Conservation (phyloP, 2,797 vertebrate genomes). For the Manis crassicaudata region DNA sequence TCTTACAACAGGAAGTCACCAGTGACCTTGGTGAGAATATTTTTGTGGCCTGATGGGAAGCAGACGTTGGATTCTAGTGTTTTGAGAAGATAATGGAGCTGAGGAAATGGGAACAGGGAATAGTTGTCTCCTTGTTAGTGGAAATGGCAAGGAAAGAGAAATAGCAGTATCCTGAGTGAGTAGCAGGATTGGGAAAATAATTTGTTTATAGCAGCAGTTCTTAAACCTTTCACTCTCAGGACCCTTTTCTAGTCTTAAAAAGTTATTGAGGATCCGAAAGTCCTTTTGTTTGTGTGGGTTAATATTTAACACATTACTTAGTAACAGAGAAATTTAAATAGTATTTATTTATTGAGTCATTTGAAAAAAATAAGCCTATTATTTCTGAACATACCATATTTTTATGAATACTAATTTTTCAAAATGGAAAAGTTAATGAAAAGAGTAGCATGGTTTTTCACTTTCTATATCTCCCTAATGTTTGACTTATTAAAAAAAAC, state of each 20-base stretch:
- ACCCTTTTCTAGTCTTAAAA: conserved; percentile 19
- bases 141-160: conserved; percentile 20
- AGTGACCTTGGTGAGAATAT: not conserved
- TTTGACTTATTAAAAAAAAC: not conserved
- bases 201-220: not conserved
- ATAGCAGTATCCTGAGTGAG: not conserved
- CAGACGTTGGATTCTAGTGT: not conserved
- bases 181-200: conserved; percentile 8
- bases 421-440: conserved; percentile 37
- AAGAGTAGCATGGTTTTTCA: conserved; percentile 5
- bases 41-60: not conserved
- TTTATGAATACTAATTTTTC: conserved; percentile 10
- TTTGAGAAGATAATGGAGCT: not conserved
- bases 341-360: not conserved
- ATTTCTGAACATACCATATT: not conserved
- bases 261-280: not conserved
- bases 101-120: not conserved
- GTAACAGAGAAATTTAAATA: not conserved
- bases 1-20: not conserved
- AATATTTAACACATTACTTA: conserved; percentile 14
- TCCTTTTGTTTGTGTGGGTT: not conserved
- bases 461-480: not conserved
- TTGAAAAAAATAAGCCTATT: not conserved
- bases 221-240: conserved; percentile 21
- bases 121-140: conserved; percentile 3